These are phyloP conservation scores for Dendroctonus ponderosae DNA, from an alignment of 1,140 invertebrate species.

Conservation along the genomic window DNA sequence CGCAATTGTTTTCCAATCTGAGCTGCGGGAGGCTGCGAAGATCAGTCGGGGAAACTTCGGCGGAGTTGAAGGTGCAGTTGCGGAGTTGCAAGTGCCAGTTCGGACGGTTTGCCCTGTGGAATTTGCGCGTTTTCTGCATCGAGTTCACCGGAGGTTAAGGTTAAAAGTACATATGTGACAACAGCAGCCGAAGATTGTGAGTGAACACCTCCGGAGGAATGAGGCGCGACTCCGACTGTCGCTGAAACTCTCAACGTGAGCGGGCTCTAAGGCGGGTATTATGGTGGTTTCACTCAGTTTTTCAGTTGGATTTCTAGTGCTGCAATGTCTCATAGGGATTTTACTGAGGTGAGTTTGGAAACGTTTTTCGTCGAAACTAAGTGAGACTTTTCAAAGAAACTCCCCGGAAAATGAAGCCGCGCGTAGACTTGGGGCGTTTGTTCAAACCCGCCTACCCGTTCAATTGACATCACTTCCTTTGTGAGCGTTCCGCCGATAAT, in stretches of 20 bases:
- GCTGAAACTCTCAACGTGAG: background rate
- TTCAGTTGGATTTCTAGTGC: slow-evolving; percentile 8
- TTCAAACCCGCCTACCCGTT: slow-evolving; percentile 8
- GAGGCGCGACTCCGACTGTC: slow-evolving; percentile 1
- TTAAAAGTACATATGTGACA: slow-evolving; percentile 33
- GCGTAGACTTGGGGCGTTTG: background rate
- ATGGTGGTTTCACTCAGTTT: slow-evolving; percentile 18
- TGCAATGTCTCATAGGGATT: slow-evolving; percentile 49
- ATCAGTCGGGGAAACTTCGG: background rate
- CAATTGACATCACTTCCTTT: slow-evolving; percentile 27
- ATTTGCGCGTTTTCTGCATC: slow-evolving; percentile 17
- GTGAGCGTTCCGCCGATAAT: slow-evolving; percentile 16
- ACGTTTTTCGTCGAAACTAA: background rate
- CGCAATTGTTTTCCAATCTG: background rate
- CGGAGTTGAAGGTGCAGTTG: background rate
- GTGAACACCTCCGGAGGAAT: background rate
- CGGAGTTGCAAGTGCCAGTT: slow-evolving; percentile 3
- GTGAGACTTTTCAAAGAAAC: background rate
- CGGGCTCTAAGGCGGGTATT: slow-evolving; percentile 8
- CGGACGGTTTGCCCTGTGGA: slow-evolving; percentile 15
- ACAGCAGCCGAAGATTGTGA: slow-evolving; percentile 11
- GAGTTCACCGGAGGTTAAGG: slow-evolving; percentile 36
- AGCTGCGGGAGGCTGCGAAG: background rate
- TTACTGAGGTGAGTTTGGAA: slow-evolving; percentile 45
- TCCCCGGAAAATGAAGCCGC: background rate